A percentile compares a stretch with the other conserved stretches of the same genome.
These are phyloP conservation scores for Hemicentrotus pulcherrimus DNA, from an alignment of 35 echinoderm and acorn worm genomes.

Conservation along the genomic window DNA sequence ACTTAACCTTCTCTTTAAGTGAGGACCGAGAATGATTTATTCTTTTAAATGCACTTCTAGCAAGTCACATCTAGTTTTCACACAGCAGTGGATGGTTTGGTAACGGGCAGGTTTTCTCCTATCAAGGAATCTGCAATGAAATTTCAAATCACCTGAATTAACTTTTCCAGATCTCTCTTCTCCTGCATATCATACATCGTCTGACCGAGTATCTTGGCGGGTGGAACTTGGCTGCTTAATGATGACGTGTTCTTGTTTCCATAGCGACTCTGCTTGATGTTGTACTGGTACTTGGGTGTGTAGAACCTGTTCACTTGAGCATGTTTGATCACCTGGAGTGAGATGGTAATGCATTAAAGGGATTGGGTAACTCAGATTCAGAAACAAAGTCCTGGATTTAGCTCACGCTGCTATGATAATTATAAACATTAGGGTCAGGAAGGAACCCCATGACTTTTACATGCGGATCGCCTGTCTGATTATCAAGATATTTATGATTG, in stretches of 20 bases:
- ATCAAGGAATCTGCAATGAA: not conserved
- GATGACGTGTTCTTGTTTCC: slow-evolving; percentile 81
- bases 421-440: too few species aligned
- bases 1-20: too few species aligned
- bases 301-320: slow-evolving; percentile 74
- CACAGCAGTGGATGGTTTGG: too few species aligned
- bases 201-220: slow-evolving; percentile 68
- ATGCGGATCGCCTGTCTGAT: too few species aligned
- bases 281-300: slow-evolving; percentile 82
- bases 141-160: slow-evolving; percentile 64
- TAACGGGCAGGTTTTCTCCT: not conserved
- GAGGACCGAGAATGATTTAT: too few species aligned
- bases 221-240: slow-evolving; percentile 57
- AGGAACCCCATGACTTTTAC: too few species aligned
- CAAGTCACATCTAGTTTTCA: not conserved
- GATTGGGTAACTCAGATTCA: too few species aligned
- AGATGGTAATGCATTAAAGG: not conserved
- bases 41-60: not conserved
- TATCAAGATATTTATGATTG: too few species aligned
- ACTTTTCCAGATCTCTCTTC: slow-evolving; percentile 80
- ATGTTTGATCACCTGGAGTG: slow-evolving; percentile 76
- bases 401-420: too few species aligned
- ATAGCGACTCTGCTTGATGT: slow-evolving; percentile 74
- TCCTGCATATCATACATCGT: slow-evolving; percentile 73
- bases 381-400: too few species aligned